phyloP scores from a whole-genome alignment of 1,140 invertebrate genomes.

The Drosophila pandora region DNA sequence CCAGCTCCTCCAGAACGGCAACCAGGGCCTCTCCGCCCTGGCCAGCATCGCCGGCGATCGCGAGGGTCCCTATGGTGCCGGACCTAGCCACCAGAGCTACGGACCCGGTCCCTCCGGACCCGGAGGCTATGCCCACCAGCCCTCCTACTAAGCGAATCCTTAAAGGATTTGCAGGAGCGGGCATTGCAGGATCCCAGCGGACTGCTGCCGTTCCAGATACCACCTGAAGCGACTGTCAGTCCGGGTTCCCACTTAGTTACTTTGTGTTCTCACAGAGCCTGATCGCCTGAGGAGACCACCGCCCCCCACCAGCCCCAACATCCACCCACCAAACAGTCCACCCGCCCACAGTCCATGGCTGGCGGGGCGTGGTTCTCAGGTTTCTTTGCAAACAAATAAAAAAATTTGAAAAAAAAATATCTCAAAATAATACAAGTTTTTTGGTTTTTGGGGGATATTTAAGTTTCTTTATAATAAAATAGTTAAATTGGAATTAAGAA shows the following conservation, averaged over 20 bases:
- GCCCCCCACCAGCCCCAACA: constrained; percentile 7
- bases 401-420: constrained; percentile 50
- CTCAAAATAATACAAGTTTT: neutral
- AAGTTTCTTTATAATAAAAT: no score
- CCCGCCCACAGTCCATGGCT: constrained; percentile 6
- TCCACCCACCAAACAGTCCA: constrained; percentile 22
- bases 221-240: constrained; percentile 38
- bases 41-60: constrained; percentile 70
- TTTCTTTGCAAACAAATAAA: constrained; percentile 76
- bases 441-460: no score
- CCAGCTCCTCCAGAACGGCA: constrained; percentile 74
- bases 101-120: constrained; percentile 45
- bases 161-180: neutral
- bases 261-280: constrained; percentile 56
- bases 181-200: constrained; percentile 1
- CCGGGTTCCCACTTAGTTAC: constrained; percentile 54
- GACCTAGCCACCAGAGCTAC: constrained; percentile 44
- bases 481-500: no score
- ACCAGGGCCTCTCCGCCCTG: constrained; percentile 73
- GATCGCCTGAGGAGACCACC: constrained; percentile 38
- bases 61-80: constrained; percentile 53
- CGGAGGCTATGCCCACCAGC: constrained; percentile 38
- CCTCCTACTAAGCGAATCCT: constrained; percentile 48
- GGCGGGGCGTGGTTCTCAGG: constrained; percentile 39
- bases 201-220: constrained; percentile 28